Evolutionary conservation across 1,140 invertebrate genomes (phyloP).

Genomic region (Leptopilina clavipes): DNA sequence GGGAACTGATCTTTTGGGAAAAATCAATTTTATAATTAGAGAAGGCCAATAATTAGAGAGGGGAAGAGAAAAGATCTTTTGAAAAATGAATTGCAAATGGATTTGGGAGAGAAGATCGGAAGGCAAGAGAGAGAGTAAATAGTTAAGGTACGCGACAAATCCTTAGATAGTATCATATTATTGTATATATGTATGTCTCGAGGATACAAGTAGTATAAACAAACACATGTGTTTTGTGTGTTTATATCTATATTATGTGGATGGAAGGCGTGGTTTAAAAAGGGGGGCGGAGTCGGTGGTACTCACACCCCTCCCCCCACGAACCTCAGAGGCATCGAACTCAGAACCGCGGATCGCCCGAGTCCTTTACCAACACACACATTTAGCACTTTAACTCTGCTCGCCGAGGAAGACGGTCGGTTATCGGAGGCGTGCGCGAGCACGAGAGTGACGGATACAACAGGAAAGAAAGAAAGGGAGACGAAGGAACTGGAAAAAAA

Average conservation of each 20-base stretch:
- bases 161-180: conserved; percentile 9
- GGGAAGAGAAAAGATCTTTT: no score
- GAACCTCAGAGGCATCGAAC: conserved; percentile 62
- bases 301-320: conserved; percentile 57
- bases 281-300: conserved; percentile 67
- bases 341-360: conserved; percentile 58
- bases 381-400: conserved; percentile 49
- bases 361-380: conserved; percentile 57
- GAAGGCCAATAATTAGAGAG: no score
- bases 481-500: neutral
- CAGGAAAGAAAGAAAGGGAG: conserved; percentile 35
- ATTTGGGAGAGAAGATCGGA: neutral
- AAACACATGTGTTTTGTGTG: conserved; percentile 33
- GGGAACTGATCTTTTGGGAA: no score
- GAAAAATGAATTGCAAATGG: no score
- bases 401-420: conserved; percentile 38
- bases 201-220: conserved; percentile 16
- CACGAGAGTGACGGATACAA: conserved; percentile 39
- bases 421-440: conserved; percentile 27
- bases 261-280: conserved; percentile 71
- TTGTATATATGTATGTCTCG: neutral
- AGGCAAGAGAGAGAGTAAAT: neutral
- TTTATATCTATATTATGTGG: conserved; percentile 55
- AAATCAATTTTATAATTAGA: no score
- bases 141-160: neutral